These are phyloP conservation scores for Cryptocheilus praepositus DNA, from an alignment of 2,888 invertebrate species.

Conservation along the genomic window DNA sequence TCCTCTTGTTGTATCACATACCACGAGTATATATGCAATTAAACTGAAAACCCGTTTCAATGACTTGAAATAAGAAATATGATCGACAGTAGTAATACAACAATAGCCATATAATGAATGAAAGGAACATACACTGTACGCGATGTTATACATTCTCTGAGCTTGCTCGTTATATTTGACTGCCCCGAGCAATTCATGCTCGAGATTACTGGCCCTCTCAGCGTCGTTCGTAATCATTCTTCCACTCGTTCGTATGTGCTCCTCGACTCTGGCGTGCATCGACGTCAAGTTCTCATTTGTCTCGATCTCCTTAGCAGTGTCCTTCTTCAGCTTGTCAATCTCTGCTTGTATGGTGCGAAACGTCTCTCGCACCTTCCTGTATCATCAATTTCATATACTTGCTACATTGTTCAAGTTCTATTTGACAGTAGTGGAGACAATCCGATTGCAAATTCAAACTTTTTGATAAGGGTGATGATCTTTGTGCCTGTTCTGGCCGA, in stretches of 20 bases:
- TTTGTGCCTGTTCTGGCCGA: no score
- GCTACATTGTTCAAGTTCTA: no score
- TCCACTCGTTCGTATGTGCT: slow-evolving; percentile 76
- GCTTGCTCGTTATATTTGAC: slow-evolving; percentile 79
- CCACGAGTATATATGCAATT: no score
- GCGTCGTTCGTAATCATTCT: slow-evolving; percentile 76
- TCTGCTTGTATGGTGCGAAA: slow-evolving; percentile 78
- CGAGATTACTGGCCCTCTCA: slow-evolving; percentile 76
- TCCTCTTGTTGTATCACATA: no score
- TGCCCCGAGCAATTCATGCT: slow-evolving; percentile 77
- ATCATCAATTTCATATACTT: no score
- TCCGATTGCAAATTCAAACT: no score
- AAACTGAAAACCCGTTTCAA: no score
- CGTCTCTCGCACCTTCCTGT: slow-evolving; percentile 78
- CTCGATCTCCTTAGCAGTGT: slow-evolving; percentile 81
- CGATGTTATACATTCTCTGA: slow-evolving; percentile 78
- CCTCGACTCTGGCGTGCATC: slow-evolving; percentile 78
- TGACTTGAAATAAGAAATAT: no score
- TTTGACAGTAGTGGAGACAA: no score
- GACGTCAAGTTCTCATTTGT: slow-evolving; percentile 80
- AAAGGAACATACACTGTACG: slow-evolving; percentile 46
- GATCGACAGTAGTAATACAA: no score
- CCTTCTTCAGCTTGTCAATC: slow-evolving; percentile 82
- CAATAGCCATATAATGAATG: neutral
- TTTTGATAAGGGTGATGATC: no score